Conservation (phyloP, 2,113 vertebrate genomes). For the Cephalopholis sonnerati region DNA sequence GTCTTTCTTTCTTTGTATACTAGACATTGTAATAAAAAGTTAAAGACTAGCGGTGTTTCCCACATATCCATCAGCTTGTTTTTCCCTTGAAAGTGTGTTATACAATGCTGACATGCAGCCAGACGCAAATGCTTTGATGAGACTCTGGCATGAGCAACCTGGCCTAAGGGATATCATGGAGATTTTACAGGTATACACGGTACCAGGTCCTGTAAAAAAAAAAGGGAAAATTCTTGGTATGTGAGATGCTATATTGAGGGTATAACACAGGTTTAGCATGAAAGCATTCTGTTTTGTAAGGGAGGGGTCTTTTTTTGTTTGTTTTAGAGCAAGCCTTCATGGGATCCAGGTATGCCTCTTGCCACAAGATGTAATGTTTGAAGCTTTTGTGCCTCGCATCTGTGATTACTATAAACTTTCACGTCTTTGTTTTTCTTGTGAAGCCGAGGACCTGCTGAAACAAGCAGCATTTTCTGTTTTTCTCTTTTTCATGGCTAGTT, state of each 20-base stretch:
- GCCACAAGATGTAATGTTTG: constrained; percentile 24
- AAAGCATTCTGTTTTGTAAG: constrained; percentile 37
- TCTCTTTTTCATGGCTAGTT: not conserved
- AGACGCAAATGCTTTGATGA: constrained; percentile 57
- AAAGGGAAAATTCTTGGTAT: constrained; percentile 53
- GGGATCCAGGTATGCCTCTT: not conserved
- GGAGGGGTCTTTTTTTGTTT: not conserved
- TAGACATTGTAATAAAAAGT: constrained; percentile 1
- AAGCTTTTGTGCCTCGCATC: constrained; percentile 22
- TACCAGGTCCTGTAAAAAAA: constrained; percentile 25
- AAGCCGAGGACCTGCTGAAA: constrained; percentile 13
- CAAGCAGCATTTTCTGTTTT: constrained; percentile 1
- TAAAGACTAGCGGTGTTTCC: constrained; percentile 14
- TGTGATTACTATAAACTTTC: constrained; percentile 37
- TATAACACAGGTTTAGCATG: constrained; percentile 41
- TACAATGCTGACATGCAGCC: constrained; percentile 43
- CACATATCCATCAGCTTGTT: constrained; percentile 15
- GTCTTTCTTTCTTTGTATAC: not conserved
- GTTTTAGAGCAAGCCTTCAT: not conserved
- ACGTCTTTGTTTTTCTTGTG: constrained; percentile 1
- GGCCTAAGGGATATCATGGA: constrained; percentile 35
- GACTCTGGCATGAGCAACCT: constrained; percentile 32
- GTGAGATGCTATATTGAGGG: constrained; percentile 48
- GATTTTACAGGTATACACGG: constrained; percentile 38
- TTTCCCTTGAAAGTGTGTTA: constrained; percentile 36